Conservation (phyloP, 2,113 vertebrate species). For the Salvator merianae region DNA sequence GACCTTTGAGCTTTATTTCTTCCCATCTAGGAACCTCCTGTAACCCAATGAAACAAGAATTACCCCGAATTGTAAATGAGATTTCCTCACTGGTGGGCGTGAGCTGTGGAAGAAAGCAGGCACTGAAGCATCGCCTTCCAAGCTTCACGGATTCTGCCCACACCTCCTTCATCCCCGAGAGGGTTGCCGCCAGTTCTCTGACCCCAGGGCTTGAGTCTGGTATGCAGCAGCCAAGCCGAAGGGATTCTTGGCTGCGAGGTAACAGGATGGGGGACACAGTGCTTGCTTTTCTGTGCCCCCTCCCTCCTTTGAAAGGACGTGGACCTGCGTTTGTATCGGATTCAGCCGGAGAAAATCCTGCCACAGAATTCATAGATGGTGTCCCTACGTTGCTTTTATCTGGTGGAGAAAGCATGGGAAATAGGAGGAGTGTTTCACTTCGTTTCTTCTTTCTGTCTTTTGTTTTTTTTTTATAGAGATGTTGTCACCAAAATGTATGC, state of each 20-base stretch:
- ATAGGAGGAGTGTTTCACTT: background rate
- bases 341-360: slow-evolving; percentile 11
- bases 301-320: background rate
- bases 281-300: background rate
- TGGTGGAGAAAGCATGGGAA: background rate
- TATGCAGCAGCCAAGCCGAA: slow-evolving; percentile 7
- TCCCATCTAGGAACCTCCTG: slow-evolving; percentile 76
- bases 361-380: slow-evolving; percentile 10
- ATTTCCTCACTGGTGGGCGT: slow-evolving; percentile 59
- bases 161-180: slow-evolving; percentile 55
- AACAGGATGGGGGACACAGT: slow-evolving; percentile 1
- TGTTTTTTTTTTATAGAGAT: background rate
- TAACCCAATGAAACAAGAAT: slow-evolving; percentile 59
- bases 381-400: slow-evolving; percentile 19
- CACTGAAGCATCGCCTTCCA: slow-evolving; percentile 63
- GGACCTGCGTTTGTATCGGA: background rate
- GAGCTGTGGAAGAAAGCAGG: slow-evolving; percentile 66
- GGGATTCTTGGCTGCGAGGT: slow-evolving; percentile 39
- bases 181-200: slow-evolving; percentile 38
- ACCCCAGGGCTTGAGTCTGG: slow-evolving; percentile 21
- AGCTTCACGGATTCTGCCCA: slow-evolving; percentile 60
- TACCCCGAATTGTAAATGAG: background rate
- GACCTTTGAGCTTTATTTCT: slow-evolving; percentile 63
- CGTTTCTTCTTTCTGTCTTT: no score
- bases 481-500: slow-evolving; percentile 41